Conservation (phyloP, 2,797 vertebrate genomes). For the Leptodactylus fallax region DNA sequence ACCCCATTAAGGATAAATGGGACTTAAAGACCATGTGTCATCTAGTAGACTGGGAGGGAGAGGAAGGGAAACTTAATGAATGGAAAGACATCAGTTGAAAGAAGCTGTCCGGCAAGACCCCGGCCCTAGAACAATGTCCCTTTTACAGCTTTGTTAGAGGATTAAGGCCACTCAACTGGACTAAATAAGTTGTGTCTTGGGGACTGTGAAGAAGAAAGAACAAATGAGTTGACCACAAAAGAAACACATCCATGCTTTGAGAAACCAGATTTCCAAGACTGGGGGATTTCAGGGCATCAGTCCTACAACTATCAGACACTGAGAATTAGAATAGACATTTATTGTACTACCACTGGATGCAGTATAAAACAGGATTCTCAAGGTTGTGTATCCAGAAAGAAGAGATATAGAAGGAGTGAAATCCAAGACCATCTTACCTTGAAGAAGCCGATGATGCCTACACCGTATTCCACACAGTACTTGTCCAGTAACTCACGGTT, state of each 20-base stretch:
- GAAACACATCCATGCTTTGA: conserved; percentile 14
- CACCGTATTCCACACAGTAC: conserved; percentile 97
- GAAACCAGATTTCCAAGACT: neutral
- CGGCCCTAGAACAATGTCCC: conserved; percentile 52
- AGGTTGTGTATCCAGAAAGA: neutral
- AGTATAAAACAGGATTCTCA: neutral
- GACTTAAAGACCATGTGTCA: conserved; percentile 25
- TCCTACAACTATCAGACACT: neutral
- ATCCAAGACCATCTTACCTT: conserved; percentile 79
- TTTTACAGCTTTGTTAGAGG: conserved; percentile 54
- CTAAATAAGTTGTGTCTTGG: conserved; percentile 53
- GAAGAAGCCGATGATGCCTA: conserved; percentile 98
- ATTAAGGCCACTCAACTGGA: conserved; percentile 59
- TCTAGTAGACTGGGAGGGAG: conserved; percentile 20
- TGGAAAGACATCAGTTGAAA: conserved; percentile 51
- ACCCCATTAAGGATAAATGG: neutral
- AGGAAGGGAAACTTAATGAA: conserved; percentile 36
- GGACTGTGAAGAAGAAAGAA: conserved; percentile 18
- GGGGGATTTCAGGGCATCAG: neutral
- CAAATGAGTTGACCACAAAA: conserved; percentile 31
- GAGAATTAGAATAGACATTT: neutral
- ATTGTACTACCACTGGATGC: neutral
- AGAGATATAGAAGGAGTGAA: neutral
- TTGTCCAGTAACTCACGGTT: conserved; percentile 99
- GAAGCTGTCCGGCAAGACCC: conserved; percentile 38